Evolutionary conservation across 2,888 invertebrate species (phyloP), one percentile per base, ranked within the genome.

Genomic region (Macrophya alboannulata): DNA sequence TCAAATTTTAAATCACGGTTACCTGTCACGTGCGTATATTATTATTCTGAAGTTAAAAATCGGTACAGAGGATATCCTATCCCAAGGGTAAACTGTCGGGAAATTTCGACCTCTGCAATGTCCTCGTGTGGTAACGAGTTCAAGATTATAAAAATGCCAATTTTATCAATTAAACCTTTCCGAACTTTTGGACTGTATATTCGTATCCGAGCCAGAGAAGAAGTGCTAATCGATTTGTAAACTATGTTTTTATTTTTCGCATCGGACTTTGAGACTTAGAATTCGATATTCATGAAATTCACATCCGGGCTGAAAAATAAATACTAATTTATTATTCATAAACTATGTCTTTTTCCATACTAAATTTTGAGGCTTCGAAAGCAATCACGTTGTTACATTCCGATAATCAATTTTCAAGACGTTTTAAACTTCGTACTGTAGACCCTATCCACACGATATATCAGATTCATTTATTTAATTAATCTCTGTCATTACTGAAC

Each of bases 1-100:
- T 81, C 81, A 81, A 62, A 25, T 9, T 40, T 59, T 81, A n/a
- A 77, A 43, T 55, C 55, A 77, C 51, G 55, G 55, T 79, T 40
- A 17, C 1, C 21, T 40, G 43, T 43, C 81, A 81, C 62, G 81
- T 43, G 81, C 43, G 62, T 59, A 51, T 62, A 51, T 62, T 25
- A 62, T 43, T 62, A 40, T 8, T 51, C n/a, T 62, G 8, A 62
- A 25, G 62, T 31, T 21, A 81, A 62, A 62, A 43, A 31, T 31
- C 10, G 15, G 48, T 77, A 55, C 4, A 17, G 25, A 48, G 25
- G 15, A 59, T 40, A 62, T 81, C 43, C 9, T 21, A 43, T 25
- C 8, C 17, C 43, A n/a, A 10, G 31, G 10, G n/a, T 17, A 62
- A 40, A 40, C 15, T 21, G 37, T 17, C n/a, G 59, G 37, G 8